Evolutionary conservation across 2,113 vertebrate species (phyloP).

Genomic region (Seriola dumerili): DNA sequence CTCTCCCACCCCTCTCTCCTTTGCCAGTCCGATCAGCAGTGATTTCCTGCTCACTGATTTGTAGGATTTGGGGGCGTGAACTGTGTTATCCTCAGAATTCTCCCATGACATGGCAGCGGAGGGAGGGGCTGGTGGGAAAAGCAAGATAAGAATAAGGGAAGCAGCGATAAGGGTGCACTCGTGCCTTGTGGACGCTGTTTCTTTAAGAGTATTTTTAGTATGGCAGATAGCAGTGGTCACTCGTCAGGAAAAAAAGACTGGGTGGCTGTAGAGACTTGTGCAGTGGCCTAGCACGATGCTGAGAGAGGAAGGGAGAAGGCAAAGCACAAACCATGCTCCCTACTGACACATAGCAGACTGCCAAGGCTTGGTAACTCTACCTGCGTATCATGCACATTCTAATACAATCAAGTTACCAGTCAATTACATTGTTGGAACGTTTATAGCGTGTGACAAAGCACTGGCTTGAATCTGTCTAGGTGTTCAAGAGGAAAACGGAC

Average conservation of each 20-base stretch:
- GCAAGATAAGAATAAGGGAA: conserved; percentile 41
- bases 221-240: conserved; percentile 82
- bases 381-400: conserved; percentile 38
- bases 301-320: conserved; percentile 71
- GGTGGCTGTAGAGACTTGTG: conserved; percentile 73
- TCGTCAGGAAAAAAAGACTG: conserved; percentile 78
- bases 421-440: conserved; percentile 30
- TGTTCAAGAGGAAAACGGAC: background rate
- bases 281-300: conserved; percentile 73
- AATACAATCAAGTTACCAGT: conserved; percentile 45
- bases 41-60: conserved; percentile 79
- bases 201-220: conserved; percentile 90
- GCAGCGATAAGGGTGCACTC: conserved; percentile 36
- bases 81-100: conserved; percentile 67
- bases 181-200: conserved; percentile 65
- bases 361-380: conserved; percentile 43
- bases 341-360: conserved; percentile 44
- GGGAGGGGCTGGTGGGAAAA: conserved; percentile 46
- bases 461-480: background rate
- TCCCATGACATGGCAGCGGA: conserved; percentile 28
- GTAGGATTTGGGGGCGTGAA: conserved; percentile 73
- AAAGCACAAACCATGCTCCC: conserved; percentile 74
- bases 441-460: conserved; percentile 42
- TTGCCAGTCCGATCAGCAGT: conserved; percentile 64
- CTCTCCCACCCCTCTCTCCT: conserved; percentile 19